A percentile compares a stretch with the other conserved stretches of the same genome.
These are phyloP conservation scores for Varecia variegata DNA, from an alignment of 2,797 vertebrate genomes.

Conservation along the genomic window DNA sequence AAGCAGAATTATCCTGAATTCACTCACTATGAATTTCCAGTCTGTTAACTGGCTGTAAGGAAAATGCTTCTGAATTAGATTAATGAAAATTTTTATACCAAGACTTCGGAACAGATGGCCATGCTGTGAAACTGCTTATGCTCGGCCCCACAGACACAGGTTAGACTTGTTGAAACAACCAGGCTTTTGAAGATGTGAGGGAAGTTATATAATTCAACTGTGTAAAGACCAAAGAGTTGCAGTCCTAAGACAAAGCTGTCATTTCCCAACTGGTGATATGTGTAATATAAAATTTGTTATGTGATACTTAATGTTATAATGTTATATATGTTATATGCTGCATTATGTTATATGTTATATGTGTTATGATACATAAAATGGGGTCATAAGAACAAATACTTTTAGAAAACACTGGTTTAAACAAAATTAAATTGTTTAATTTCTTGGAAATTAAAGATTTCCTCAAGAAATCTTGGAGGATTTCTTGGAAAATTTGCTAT, in stretches of 20 bases:
- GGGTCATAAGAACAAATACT: neutral
- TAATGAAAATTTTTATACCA: constrained; percentile 56
- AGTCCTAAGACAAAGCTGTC: neutral
- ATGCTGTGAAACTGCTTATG: constrained; percentile 39
- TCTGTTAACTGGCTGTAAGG: constrained; percentile 13
- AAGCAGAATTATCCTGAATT: constrained; percentile 42
- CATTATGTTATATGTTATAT: neutral
- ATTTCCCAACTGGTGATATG: neutral
- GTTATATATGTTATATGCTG: neutral
- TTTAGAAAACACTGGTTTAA: neutral
- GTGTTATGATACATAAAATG: neutral
- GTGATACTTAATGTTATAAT: neutral
- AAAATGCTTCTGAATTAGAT: constrained; percentile 53
- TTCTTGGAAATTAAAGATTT: no score
- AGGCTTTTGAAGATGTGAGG: neutral
- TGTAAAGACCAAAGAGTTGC: neutral
- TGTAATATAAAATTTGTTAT: neutral
- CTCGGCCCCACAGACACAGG: neutral
- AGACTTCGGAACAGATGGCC: constrained; percentile 52
- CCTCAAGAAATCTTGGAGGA: no score
- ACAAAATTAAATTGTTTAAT: neutral
- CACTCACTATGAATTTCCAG: constrained; percentile 52
- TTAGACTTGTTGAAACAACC: constrained; percentile 49
- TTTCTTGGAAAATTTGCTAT: neutral
- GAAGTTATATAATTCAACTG: constrained; percentile 15